Evolutionary conservation across 2,113 vertebrate species (phyloP).

Genomic region (Sorex araneus): DNA sequence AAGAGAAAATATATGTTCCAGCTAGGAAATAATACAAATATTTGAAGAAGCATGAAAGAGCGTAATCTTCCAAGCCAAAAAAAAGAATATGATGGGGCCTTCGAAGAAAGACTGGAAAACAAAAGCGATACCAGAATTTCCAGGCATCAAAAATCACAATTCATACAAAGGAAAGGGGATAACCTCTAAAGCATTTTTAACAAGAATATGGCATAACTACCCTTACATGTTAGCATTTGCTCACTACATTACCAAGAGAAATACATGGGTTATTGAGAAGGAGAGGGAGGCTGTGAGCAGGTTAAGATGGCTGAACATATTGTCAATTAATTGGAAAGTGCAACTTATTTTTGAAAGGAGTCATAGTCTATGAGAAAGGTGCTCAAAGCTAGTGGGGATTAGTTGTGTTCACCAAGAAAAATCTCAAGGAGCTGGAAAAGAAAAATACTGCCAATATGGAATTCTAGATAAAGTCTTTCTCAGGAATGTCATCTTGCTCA

Average conservation of each 20-base stretch:
- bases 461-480: no score
- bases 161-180: background rate
- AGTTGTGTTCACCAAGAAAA: no score
- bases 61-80: no score
- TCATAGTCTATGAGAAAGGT: no score
- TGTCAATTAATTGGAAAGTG: no score
- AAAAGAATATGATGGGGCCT: no score
- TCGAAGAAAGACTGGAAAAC: background rate
- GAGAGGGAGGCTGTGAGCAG: background rate
- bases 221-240: background rate
- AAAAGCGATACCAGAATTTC: background rate
- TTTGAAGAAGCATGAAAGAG: no score
- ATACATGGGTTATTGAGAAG: background rate
- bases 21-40: background rate
- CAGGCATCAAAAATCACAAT: background rate
- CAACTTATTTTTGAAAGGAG: no score
- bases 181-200: background rate
- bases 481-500: no score
- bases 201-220: background rate
- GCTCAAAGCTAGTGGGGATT: no score
- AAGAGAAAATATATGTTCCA: background rate
- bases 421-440: no score
- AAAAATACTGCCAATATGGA: no score
- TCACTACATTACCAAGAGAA: background rate
- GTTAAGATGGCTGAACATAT: background rate